Evolutionary conservation across 2,888 invertebrate genomes (phyloP).

Genomic region (Halocaridina rubra): DNA sequence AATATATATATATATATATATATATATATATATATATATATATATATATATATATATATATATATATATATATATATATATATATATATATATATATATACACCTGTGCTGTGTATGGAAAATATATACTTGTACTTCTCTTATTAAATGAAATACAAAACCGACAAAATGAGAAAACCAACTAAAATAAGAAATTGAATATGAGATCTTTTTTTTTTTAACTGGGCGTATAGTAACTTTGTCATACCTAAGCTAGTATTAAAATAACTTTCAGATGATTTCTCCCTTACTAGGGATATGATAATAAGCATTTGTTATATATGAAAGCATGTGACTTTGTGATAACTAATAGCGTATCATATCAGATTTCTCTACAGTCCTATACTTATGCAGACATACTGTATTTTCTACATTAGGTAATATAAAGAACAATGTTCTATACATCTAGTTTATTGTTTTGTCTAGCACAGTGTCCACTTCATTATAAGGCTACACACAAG

Average conservation of each 20-base stretch:
- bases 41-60: neutral
- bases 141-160: too few species aligned
- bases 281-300: too few species aligned
- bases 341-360: neutral
- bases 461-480: slow-evolving; percentile 56
- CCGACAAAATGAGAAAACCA: too few species aligned
- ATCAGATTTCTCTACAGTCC: neutral
- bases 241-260: too few species aligned
- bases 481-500: slow-evolving; percentile 50
- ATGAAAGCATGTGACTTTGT: too few species aligned
- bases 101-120: too few species aligned
- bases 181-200: too few species aligned
- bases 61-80: neutral
- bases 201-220: too few species aligned
- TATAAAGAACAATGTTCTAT: slow-evolving; percentile 15
- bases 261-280: too few species aligned
- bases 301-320: too few species aligned
- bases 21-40: neutral
- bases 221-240: too few species aligned
- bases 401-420: neutral
- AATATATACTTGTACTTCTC: too few species aligned
- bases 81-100: neutral
- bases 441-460: slow-evolving; percentile 52
- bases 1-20: neutral
- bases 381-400: neutral